Base-by-base conservation (phyloP, 2,113 vertebrate species). In the Spea multiplicata region DNA sequence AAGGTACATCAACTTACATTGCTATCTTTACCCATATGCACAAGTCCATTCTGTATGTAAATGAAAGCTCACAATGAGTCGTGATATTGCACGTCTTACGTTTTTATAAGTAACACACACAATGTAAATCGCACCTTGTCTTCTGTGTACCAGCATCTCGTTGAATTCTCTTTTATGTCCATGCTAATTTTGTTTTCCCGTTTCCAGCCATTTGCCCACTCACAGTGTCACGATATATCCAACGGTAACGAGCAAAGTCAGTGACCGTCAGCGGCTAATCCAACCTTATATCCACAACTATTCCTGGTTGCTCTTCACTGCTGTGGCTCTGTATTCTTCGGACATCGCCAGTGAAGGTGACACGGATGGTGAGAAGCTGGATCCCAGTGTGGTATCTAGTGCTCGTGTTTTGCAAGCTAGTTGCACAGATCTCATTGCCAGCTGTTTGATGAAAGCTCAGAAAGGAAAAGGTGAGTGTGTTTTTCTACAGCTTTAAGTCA, bases 231-330 rank as follows among this genome's bases (percentile, higher is more conserved):
- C 95, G 0, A 95, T 95, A 55, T 95, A 94, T 52, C 97, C 96
- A 0, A 97, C 97, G 95, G 94, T 97, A 85, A 98, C 97, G 14
- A 95, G 95, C 79, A 92, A 95, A 0, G 95, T 97, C 91, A 98
- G 96, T 0, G 96, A 98, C 86, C 94, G 93, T 0, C 97, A 99
- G 86, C 89, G 95, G 44, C 91, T 99, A 79, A 97, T 99, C 88
- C 97, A 98, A 84, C 97, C 97, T 0, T 99, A 98, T 13, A 92
- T 99, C 78, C 97, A 99, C 90, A 99, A 98, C 75, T 99, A 99
- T 7, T 95, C 97, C 74, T 99, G 97, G 97, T 91, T 99, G 52
- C 86, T 99, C 3, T 99, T 99, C 52, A 93, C 95, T 0, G 94
- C 96, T 30, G 78, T 99, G 87, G 93, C 95, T 3, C 94, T 99